Evolutionary conservation across 2,113 vertebrate species (phyloP).

Genomic region (Taurulus bubalis): DNA sequence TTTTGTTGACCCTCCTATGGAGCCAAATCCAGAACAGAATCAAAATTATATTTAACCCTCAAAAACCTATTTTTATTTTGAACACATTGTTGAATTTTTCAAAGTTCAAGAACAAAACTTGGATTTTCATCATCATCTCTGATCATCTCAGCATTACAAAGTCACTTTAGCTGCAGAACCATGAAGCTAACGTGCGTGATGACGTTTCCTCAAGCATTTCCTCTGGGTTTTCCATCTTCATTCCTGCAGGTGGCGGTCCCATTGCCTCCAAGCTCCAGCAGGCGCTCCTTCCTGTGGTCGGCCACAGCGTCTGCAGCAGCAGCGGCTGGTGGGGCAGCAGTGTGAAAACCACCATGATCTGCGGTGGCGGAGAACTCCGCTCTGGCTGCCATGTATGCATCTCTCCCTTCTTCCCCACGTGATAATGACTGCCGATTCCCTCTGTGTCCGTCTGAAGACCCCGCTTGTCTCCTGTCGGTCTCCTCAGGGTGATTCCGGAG

Average conservation of each 20-base stretch:
- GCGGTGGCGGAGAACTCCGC: slow-evolving; percentile 40
- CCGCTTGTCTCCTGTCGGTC: background rate
- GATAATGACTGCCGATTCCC: background rate
- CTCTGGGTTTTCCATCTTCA: background rate
- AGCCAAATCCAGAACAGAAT: too few species aligned
- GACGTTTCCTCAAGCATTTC: background rate
- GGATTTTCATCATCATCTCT: too few species aligned
- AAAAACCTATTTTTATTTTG: too few species aligned
- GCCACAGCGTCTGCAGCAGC: slow-evolving; percentile 23
- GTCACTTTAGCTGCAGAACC: background rate
- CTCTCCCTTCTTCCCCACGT: too few species aligned
- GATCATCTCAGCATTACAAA: background rate
- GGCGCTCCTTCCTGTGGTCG: slow-evolving; percentile 51
- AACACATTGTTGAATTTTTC: too few species aligned
- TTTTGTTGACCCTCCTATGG: background rate
- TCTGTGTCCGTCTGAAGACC: background rate
- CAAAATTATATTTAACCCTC: too few species aligned
- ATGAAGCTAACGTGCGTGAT: background rate
- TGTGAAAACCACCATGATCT: slow-evolving; percentile 46
- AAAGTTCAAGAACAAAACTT: too few species aligned
- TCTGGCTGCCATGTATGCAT: slow-evolving; percentile 36
- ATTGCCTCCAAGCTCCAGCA: slow-evolving; percentile 46
- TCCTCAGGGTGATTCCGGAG: slow-evolving; percentile 53
- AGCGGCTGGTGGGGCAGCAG: slow-evolving; percentile 31
- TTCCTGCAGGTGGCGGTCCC: slow-evolving; percentile 25